These are phyloP conservation scores for Falco rusticolus DNA, from an alignment of 2,797 vertebrate species.

Conservation along the genomic window DNA sequence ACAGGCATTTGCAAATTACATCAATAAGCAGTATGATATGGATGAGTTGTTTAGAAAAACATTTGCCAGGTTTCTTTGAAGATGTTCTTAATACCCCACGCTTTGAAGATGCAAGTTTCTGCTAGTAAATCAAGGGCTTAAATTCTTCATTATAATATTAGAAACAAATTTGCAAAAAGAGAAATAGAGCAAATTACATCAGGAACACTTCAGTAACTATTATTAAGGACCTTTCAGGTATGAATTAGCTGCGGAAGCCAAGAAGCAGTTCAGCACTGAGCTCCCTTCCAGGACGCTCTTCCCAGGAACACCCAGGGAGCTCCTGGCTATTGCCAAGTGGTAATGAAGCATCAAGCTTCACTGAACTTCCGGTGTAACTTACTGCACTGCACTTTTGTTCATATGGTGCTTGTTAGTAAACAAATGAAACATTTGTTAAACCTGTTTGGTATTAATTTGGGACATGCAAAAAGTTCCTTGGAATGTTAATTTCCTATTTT, in stretches of 20 bases:
- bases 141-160: neutral
- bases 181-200: neutral
- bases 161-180: neutral
- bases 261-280: neutral
- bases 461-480: neutral
- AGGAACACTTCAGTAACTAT: neutral
- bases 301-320: neutral
- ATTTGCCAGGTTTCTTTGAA: neutral
- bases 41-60: neutral
- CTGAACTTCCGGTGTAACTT: neutral
- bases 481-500: neutral
- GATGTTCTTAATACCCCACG: neutral
- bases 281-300: neutral
- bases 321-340: neutral
- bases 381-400: neutral
- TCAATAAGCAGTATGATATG: neutral
- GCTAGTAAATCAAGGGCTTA: neutral
- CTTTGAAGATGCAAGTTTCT: neutral
- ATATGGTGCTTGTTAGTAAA: neutral
- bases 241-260: neutral
- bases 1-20: neutral
- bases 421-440: neutral
- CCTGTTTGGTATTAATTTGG: neutral
- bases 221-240: neutral
- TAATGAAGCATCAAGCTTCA: neutral